A percentile compares a stretch with the other conserved stretches of the same genome.
These are phyloP conservation scores for Gnathonemus longibarbis DNA, from an alignment of 2,113 vertebrate genomes.

Conservation along the genomic window DNA sequence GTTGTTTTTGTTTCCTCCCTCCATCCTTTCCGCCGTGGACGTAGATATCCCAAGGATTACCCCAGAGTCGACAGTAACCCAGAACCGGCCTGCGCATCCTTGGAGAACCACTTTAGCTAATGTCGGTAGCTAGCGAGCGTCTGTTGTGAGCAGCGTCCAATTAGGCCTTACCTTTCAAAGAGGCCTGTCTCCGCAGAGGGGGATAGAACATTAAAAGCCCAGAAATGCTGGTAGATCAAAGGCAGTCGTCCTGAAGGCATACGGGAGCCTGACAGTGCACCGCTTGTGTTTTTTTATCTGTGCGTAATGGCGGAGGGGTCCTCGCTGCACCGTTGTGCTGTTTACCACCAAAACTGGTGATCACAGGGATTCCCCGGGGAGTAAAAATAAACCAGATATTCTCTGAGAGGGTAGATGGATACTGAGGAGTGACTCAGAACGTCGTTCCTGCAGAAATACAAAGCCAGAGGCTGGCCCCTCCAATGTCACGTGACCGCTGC, in stretches of 20 bases:
- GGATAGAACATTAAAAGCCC: slow-evolving; percentile 30
- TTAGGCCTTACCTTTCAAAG: slow-evolving; percentile 30
- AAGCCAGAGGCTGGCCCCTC: background rate
- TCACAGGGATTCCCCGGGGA: background rate
- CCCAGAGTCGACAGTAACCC: background rate
- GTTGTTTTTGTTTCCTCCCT: background rate
- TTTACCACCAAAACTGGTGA: background rate
- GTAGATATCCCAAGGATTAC: background rate
- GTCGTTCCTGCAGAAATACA: background rate
- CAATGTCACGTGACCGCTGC: background rate
- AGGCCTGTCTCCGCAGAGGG: slow-evolving; percentile 12
- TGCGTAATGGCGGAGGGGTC: background rate
- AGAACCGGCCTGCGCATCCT: background rate
- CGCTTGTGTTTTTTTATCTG: background rate
- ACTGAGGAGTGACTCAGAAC: background rate
- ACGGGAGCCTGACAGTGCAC: slow-evolving; percentile 22
- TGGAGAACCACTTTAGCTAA: background rate
- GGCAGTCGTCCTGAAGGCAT: slow-evolving; percentile 24
- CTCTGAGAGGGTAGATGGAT: background rate
- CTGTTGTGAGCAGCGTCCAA: slow-evolving; percentile 21
- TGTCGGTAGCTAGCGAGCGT: background rate
- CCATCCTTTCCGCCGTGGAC: background rate
- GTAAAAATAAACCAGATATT: background rate
- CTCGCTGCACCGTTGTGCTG: background rate
- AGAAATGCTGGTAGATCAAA: slow-evolving; percentile 33